Evolutionary conservation across 2,888 invertebrate species (phyloP).

Genomic region (Drosophila kanekoi): DNA sequence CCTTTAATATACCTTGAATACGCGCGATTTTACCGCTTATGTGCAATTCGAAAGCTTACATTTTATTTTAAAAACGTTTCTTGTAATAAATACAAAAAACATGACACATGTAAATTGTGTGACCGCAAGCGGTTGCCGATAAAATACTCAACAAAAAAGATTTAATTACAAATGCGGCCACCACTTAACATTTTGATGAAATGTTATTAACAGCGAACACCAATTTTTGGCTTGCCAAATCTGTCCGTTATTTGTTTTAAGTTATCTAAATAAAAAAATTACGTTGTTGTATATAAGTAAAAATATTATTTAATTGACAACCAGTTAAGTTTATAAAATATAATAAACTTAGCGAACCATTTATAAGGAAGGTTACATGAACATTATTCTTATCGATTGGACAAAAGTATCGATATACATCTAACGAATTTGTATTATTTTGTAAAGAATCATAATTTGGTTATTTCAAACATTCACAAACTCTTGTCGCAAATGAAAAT

Average conservation of each 20-base stretch:
- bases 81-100: constrained; percentile 59
- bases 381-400: background rate
- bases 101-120: constrained; percentile 61
- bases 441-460: background rate
- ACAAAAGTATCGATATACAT: background rate
- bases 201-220: constrained; percentile 9
- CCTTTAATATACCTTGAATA: constrained; percentile 15
- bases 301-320: too few species aligned
- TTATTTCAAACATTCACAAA: too few species aligned
- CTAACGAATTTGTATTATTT: background rate
- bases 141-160: constrained; percentile 25
- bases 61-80: constrained; percentile 57
- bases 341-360: background rate
- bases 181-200: constrained; percentile 9
- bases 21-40: constrained; percentile 52
- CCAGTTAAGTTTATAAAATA: background rate
- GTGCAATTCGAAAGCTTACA: constrained; percentile 49
- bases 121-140: constrained; percentile 33
- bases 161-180: constrained; percentile 4
- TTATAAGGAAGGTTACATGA: background rate
- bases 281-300: too few species aligned
- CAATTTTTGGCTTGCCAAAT: background rate
- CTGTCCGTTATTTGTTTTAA: background rate
- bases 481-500: too few species aligned
- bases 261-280: background rate